These are phyloP conservation scores for Nomada lathburiana DNA, from an alignment of 2,888 invertebrate genomes.

Conservation along the genomic window DNA sequence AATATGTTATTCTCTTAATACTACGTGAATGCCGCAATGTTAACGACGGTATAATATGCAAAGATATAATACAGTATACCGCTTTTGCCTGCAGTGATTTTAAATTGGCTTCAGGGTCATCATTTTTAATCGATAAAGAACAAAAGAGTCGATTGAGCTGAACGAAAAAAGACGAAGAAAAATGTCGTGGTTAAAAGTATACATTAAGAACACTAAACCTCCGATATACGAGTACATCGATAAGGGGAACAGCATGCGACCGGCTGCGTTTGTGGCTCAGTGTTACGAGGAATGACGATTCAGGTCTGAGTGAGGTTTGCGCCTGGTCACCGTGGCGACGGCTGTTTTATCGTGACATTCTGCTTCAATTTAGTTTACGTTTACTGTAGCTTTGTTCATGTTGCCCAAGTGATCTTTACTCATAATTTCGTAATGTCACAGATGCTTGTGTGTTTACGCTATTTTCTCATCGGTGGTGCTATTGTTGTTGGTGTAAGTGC, in stretches of 20 bases:
- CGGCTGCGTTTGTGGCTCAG: constrained; percentile 31
- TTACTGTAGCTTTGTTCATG: constrained; percentile 15
- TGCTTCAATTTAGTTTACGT: constrained; percentile 5
- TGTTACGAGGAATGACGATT: constrained; percentile 35
- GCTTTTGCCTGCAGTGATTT: not conserved
- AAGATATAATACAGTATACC: too few relatives aligned
- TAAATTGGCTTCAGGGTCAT: not conserved
- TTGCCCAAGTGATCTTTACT: constrained; percentile 28
- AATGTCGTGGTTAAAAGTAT: not conserved
- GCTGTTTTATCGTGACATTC: constrained; percentile 4
- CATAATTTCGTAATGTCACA: constrained; percentile 69
- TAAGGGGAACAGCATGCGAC: constrained; percentile 23
- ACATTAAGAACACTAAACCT: not conserved
- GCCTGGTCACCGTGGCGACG: constrained; percentile 58
- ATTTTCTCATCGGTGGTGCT: constrained; percentile 74
- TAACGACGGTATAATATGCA: too few relatives aligned
- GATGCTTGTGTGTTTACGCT: constrained; percentile 74
- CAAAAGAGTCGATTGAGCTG: not conserved
- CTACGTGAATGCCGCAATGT: too few relatives aligned
- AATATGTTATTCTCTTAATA: too few relatives aligned
- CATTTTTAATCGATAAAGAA: not conserved
- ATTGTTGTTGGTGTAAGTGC: constrained; percentile 77
- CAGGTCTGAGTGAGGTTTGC: constrained; percentile 52
- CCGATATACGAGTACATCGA: constrained; percentile 10
- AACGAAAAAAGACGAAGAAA: not conserved